Conservation (phyloP, 2,113 vertebrate species). For the Centrocercus urophasianus region DNA sequence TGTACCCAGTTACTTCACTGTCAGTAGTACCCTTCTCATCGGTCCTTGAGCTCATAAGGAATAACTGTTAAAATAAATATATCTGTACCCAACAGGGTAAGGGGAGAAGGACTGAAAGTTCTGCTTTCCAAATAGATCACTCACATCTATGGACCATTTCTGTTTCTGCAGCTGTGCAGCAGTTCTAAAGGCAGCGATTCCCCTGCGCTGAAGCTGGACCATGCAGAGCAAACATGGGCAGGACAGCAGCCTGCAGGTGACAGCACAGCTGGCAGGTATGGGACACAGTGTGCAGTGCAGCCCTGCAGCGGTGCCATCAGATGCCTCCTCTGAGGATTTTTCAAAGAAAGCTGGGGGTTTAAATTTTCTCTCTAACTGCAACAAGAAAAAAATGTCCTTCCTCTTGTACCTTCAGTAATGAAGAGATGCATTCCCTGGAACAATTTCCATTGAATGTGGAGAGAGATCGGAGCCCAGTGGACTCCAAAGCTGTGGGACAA, state of each 20-base stretch:
- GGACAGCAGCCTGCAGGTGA: neutral
- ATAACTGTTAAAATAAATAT: neutral
- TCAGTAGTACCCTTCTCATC: neutral
- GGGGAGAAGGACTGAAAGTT: neutral
- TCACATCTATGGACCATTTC: neutral
- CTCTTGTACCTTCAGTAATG: neutral
- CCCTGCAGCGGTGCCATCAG: too few relatives aligned
- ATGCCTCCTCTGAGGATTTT: neutral
- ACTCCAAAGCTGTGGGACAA: neutral
- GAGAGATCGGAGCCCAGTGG: neutral
- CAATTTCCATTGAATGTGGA: neutral
- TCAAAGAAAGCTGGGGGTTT: neutral
- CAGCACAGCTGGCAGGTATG: slow-evolving; percentile 30
- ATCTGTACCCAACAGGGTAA: neutral
- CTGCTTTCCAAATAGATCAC: neutral
- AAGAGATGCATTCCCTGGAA: neutral
- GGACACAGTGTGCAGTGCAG: accelerated
- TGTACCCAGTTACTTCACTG: neutral
- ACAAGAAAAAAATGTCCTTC: neutral
- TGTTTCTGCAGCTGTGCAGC: slow-evolving; percentile 15
- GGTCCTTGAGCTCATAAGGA: neutral
- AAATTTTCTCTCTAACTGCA: neutral
- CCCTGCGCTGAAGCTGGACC: neutral
- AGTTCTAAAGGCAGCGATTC: neutral
- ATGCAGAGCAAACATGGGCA: neutral